Base-by-base conservation (phyloP, 2,113 vertebrate genomes). In the Gallinago paraguaiae region DNA sequence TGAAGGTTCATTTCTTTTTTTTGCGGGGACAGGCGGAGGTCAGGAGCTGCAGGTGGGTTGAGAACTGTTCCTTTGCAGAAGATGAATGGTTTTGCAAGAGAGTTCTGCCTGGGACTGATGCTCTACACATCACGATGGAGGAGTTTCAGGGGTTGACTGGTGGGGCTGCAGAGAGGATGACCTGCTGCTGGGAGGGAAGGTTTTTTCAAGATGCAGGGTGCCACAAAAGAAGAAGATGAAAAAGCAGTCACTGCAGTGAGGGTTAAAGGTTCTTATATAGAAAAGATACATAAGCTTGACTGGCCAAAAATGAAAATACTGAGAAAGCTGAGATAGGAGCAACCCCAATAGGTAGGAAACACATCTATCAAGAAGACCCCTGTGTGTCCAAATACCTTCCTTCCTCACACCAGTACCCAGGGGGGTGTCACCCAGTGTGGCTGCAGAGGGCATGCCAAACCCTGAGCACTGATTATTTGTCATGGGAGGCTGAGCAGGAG, bases 61-160 rank as follows among this genome's bases (percentile, higher is more conserved):
- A 48, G 43, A 27, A 43, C 10, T 9, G 67, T 51, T 64, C 11
- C 4, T 15, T 64, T 31, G 2, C 8, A 35, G 64, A 28, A 72
- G n/a, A 39, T 4, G 27, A 31, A 7, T n/a, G 46, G 13, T 53
- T 77, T 50, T 51, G 71, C 43, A 37, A 46, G 24, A 22, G 33
- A 24, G 6, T 8, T 53, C 35, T 84, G 56, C 18, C 28, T 63
- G 54, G 28, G 35, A 13, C 6, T 35, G 54, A 12, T 72, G 54
- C 6, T 45, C 11, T 61, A 12, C 10, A 12, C 7, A 2, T 23
- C 0, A 0, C 11, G 39, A 33, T 41, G 61, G 20, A 63, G 50
- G n/a, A 64, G 17, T 18, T 59, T 48, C 64, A 65, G 8, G 16
- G 39, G 17, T 3, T 22, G 64, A 28, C 20, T 43, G 50, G 37